Evolutionary conservation across 2,888 invertebrate species (phyloP).

Genomic region (Pinctada fucata): DNA sequence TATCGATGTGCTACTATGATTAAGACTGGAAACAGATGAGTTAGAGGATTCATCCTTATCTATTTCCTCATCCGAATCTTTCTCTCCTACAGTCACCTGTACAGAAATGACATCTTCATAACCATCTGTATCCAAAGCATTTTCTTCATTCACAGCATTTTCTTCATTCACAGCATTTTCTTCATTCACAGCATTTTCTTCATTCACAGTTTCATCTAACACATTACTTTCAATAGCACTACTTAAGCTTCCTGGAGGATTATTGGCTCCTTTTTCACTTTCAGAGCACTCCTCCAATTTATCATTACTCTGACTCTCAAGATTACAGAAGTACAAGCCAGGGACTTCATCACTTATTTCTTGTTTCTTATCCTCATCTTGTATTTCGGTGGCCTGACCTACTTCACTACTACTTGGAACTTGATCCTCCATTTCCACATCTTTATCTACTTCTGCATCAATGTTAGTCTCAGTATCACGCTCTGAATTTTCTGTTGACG

Average conservation of each 20-base stretch:
- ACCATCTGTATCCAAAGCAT: background rate
- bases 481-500: background rate
- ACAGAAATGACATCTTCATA: background rate
- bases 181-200: background rate
- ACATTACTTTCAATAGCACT: background rate
- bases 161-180: background rate
- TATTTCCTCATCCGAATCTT: slow-evolving; percentile 1
- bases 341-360: background rate
- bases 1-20: background rate
- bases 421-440: background rate
- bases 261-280: background rate
- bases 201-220: background rate
- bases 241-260: background rate
- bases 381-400: background rate
- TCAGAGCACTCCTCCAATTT: background rate
- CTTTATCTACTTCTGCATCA: background rate
- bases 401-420: background rate
- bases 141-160: background rate
- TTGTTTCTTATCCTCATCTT: background rate
- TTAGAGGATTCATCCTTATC: slow-evolving; percentile 27
- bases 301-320: background rate
- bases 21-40: slow-evolving; percentile 17
- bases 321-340: background rate
- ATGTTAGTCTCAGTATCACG: background rate
- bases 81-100: background rate